Base-by-base conservation (phyloP, 53 echinoderm and acorn worm species). In the Holothuria leucospilota region DNA sequence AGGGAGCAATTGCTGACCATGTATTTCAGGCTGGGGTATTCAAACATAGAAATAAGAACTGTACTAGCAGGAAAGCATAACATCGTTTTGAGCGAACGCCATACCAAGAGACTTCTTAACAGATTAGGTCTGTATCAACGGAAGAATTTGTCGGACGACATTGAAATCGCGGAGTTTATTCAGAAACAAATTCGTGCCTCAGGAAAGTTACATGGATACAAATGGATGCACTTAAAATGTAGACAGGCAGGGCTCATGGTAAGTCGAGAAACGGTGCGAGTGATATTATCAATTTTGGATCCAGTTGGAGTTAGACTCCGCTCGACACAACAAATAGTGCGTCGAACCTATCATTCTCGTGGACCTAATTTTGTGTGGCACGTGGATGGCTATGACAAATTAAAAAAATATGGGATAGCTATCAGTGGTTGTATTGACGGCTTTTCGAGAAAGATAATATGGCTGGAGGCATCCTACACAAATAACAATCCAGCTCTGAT, bases 41-140 rank as follows among this genome's bases (percentile, higher is more conserved):
- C 74, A 42, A 74, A 74, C 74, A 74, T 74, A 42, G 74, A 74
- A 74, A 74, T 74, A 74, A 74, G 74, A 46, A 46, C 74, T 42
- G 74, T 80, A 13, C 38, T 80, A 80, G 38, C 80, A 60, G 13
- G 7, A 59, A 59, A 60, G 29, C 62, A 80, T 59, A 30, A 61
- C 80, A 27, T 80, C 27, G 14, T 26, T n/a, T 23, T 78, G 25
- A 78, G 78, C 24, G 80, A 80, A 34, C 30, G 80, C 29, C 80
- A 80, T 59, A 29, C 30, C 30, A 61, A 80, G 20, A 59, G 39
- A 51, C 30, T 80, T 29, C 38, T 80, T 28, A 80, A 80, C 49
- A 75, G 53, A 6, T 60, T 80, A 38, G 80, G 80, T 18, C 39
- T 80, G 30, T 59, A 80, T 61, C 59, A 61, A 80, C 59, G 80